Base-by-base conservation (phyloP, 2,113 vertebrate genomes). In the Rhizomys pruinosus region DNA sequence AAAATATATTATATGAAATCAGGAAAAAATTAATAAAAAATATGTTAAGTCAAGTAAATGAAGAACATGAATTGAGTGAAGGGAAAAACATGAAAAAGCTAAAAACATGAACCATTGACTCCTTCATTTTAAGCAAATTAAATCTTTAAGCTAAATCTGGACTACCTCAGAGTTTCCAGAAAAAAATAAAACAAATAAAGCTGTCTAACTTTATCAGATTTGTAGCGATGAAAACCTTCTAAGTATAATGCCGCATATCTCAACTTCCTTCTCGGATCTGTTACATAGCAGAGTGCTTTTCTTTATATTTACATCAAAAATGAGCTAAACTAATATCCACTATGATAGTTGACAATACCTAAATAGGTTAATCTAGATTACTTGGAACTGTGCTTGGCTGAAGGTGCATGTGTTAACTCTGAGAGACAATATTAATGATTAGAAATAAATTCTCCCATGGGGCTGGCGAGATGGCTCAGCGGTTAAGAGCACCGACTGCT, bases 141-240 rank as follows among this genome's bases (percentile, higher is more conserved):
- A 64, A 78, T 73, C 57, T 23, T 82, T 76, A 73, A 89, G 39
- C 42, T 69, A 91, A 95, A 82, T 82, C 71, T 44, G 82, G 85
- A 81, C 47, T 74, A 0, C 52, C n/a, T 73, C 84, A 84, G 74
- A 88, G 82, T 20, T 71, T 89, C 69, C 91, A 64, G 47, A 52
- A 52, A 42, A 86, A 76, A 89, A 11, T 12, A 64, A 64, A 64
- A 64, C 37, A 12, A 61, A 72, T 82, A 79, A n/a, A n/a, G n/a
- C n/a, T n/a, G 10, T 81, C 90, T 69, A 89, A 80, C 47, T 69
- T 52, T 81, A 42, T 90, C 79, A 89, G 80, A 61, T 78, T 39
- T n/a, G 52, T 52, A 32, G 13, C 29, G 6, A 17, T 84, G 74
- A 42, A 86, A 90, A 19, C 85, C 74, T 66, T 89, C 73, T 74